Evolutionary conservation across 2,888 invertebrate genomes (phyloP).

Genomic region (Argyra leucocephala): DNA sequence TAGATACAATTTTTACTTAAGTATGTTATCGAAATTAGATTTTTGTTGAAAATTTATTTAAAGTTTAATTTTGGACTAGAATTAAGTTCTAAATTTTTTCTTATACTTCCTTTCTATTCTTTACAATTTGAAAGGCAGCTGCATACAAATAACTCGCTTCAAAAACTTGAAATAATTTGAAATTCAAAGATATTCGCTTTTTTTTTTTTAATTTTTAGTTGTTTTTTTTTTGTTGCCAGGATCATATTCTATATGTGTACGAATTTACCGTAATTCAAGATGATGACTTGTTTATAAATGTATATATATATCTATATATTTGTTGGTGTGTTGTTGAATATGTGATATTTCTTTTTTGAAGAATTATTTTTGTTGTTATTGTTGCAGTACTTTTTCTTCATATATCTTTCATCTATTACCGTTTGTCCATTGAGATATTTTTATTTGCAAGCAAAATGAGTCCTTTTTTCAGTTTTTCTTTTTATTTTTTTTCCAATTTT

Average conservation of each 20-base stretch:
- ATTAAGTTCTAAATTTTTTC: not conserved
- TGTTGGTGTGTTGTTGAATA: no score
- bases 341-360: not conserved
- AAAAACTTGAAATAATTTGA: not conserved
- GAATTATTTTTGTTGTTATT: not conserved
- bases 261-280: conserved; percentile 6
- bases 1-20: not conserved
- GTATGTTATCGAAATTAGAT: conserved; percentile 1
- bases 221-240: not conserved
- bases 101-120: not conserved
- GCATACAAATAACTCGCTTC: conserved; percentile 1
- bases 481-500: not conserved
- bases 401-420: not conserved
- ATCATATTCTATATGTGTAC: not conserved
- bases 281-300: conserved; percentile 1
- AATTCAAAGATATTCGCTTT: not conserved
- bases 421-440: not conserved
- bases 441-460: not conserved
- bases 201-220: not conserved
- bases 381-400: not conserved
- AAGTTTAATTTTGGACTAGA: not conserved
- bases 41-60: not conserved
- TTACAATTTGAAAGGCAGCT: not conserved
- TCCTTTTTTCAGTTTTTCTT: not conserved
- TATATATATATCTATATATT: not conserved